Base-by-base conservation (phyloP, 1,140 invertebrate species). In the Drosophila micromelanica region DNA sequence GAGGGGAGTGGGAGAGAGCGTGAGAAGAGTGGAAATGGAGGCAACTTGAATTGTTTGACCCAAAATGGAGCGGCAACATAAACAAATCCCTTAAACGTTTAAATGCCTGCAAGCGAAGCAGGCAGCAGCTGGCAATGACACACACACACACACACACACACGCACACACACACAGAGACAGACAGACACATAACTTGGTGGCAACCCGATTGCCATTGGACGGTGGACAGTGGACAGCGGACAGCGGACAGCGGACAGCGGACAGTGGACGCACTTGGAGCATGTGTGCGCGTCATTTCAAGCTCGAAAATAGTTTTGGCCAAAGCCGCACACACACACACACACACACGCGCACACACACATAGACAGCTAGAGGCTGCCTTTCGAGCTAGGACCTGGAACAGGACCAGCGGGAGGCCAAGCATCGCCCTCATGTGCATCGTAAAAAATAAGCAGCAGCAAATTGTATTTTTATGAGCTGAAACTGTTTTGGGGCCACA, bases 401-500 rank as follows among this genome's bases (percentile, higher is more conserved):
- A 13, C 38, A 13, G 32, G 60, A 43, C 45, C 62, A 38, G 43
- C 71, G 45, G 76, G 57, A 56, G 62, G 51, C 56, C 77, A 60
- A 69, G 52, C 81, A 78, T 86, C 82, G 82, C 78, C 82, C 84
- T 89, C 84, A 84, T 81, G 84, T 89, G 84, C 79, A 89, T 89
- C 84, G 79, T 89, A 89, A 89, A 89, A 89, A 89, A 89, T 89
- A 89, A 89, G 84, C 84, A 89, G 84, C 84, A 89, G 84, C 84
- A 89, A 89, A 89, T 89, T 89, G 84, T 89, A 90, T 89, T 89
- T 89, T 89, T 89, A 89, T 89, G 84, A 89, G 84, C 84, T 89
- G 84, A 89, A 89, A 89, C 84, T 89, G 84, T 89, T 89, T 89
- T 89, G 84, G 82, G 84, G 84, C 84, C 84, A 89, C 84, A 89